Conservation (phyloP, 2,113 vertebrate genomes). For the Otis tarda region DNA sequence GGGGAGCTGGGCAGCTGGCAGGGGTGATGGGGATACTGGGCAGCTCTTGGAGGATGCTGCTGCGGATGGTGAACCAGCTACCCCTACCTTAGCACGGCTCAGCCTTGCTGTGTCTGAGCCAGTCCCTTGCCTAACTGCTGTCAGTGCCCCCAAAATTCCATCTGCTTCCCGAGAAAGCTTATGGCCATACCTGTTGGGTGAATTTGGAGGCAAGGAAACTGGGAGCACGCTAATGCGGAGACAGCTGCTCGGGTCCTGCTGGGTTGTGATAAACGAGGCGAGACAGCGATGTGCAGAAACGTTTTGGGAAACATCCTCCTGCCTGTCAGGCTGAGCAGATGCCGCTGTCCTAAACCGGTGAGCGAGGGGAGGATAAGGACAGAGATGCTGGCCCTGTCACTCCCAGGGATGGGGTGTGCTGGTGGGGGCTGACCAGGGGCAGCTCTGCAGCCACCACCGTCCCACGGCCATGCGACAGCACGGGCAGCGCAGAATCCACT, state of each 20-base stretch:
- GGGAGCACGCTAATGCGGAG: not conserved
- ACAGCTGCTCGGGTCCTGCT: not conserved
- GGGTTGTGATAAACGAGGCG: not conserved
- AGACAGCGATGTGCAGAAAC: fast-evolving
- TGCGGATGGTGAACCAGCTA: not conserved
- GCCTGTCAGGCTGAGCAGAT: not conserved
- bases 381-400: not conserved
- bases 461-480: fast-evolving
- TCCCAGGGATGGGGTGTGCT: not conserved
- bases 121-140: not conserved
- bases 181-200: not conserved
- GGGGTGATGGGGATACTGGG: not conserved
- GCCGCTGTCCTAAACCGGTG: not conserved
- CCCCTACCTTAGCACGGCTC: not conserved
- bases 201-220: not conserved
- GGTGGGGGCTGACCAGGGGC: not conserved
- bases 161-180: not conserved
- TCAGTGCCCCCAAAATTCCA: not conserved
- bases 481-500: not conserved
- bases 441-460: not conserved
- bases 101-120: not conserved
- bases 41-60: not conserved
- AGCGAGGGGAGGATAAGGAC: not conserved
- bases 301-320: not conserved
- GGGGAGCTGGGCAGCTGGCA: not conserved